Evolutionary conservation across 2,113 vertebrate genomes (phyloP).

Genomic region (Anas platyrhynchos): DNA sequence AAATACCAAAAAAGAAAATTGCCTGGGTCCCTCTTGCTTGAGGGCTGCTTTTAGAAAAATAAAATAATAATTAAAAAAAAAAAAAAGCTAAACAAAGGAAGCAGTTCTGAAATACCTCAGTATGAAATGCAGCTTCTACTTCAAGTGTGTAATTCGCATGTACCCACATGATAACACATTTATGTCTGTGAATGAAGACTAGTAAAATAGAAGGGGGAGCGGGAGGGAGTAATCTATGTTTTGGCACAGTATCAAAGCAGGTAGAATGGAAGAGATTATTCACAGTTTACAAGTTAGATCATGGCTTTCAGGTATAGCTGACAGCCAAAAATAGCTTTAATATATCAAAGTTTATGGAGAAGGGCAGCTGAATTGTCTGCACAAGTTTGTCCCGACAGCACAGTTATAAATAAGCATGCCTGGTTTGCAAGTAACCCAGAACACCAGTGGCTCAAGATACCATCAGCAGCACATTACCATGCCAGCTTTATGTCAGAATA

Average conservation of each 20-base stretch:
- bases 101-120: not conserved
- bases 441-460: not conserved
- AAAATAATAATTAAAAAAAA: not conserved
- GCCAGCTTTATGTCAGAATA: not conserved
- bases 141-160: fast-evolving
- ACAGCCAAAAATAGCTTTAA: not conserved
- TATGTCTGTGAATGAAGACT: not conserved
- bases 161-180: fast-evolving
- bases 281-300: not conserved
- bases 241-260: not conserved
- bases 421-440: not conserved
- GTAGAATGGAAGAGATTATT: not conserved
- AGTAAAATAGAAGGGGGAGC: too few relatives aligned
- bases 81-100: not conserved
- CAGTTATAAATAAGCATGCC: not conserved
- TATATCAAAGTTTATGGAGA: not conserved
- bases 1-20: not conserved
- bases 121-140: not conserved
- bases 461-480: not conserved
- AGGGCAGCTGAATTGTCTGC: not conserved
- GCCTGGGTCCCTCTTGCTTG: not conserved
- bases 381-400: not conserved
- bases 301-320: fast-evolving
- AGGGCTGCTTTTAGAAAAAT: not conserved
- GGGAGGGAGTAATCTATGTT: not conserved